phyloP scores from a whole-genome alignment of 2,888 invertebrate genomes.

The Busseola fusca region DNA sequence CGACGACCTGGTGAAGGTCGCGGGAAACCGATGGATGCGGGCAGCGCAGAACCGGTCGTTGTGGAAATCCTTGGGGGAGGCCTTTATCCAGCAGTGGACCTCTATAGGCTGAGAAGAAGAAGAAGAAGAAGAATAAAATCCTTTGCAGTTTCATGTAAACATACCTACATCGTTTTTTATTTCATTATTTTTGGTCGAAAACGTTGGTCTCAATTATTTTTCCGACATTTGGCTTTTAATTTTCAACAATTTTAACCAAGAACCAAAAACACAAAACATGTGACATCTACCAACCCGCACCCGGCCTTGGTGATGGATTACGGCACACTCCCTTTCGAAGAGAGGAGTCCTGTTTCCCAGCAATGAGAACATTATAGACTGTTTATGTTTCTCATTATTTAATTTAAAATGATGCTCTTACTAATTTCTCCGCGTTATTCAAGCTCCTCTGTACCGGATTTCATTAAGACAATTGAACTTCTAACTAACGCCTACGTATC shows the following conservation, averaged over 20 bases:
- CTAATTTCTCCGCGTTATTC: slow-evolving; percentile 11
- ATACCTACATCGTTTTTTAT: neutral
- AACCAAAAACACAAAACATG: neutral
- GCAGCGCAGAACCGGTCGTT: too few relatives aligned
- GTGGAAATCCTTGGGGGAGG: too few relatives aligned
- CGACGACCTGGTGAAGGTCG: too few relatives aligned
- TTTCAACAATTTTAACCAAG: neutral
- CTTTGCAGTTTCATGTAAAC: neutral
- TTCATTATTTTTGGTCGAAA: neutral
- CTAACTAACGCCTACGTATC: slow-evolving; percentile 54
- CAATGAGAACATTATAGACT: too few relatives aligned
- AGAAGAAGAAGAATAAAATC: neutral
- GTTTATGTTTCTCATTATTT: neutral
- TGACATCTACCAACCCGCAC: neutral
- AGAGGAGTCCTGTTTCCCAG: too few relatives aligned
- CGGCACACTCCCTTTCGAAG: neutral
- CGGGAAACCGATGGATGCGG: too few relatives aligned
- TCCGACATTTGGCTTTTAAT: neutral
- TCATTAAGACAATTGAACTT: slow-evolving; percentile 56
- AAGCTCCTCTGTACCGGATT: slow-evolving; percentile 36
- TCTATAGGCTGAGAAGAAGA: too few relatives aligned
- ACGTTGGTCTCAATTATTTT: neutral
- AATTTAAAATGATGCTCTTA: neutral
- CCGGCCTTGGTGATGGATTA: neutral
- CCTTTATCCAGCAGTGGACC: too few relatives aligned